Evolutionary conservation across 2,797 vertebrate species (phyloP).

Genomic region (Crypturellus tataupa): DNA sequence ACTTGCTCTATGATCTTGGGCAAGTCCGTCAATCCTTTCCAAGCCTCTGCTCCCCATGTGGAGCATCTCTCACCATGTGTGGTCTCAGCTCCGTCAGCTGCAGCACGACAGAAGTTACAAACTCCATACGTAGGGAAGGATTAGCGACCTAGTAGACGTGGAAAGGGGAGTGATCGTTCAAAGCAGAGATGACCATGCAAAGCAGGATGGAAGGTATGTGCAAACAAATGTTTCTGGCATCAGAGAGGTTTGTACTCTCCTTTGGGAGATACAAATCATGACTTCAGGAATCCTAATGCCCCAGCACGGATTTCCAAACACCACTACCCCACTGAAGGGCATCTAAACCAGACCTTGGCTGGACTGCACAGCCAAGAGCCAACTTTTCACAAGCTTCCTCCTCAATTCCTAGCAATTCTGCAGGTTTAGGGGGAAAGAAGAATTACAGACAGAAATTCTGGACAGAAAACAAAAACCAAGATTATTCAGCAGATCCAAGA

Average conservation of each 20-base stretch:
- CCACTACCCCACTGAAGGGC: not conserved
- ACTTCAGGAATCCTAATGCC: not conserved
- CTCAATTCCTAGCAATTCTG: not conserved
- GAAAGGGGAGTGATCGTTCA: not conserved
- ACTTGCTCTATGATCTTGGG: not conserved
- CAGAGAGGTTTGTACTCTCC: not conserved
- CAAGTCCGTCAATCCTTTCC: too few species aligned
- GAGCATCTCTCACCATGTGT: not conserved
- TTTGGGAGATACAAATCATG: fast-evolving
- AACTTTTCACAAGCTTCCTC: not conserved
- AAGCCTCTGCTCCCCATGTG: not conserved
- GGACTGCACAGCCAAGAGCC: not conserved
- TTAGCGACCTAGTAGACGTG: not conserved
- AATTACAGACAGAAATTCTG: not conserved
- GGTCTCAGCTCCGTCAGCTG: not conserved
- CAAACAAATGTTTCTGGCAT: slow-evolving; percentile 21
- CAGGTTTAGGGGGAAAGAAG: not conserved
- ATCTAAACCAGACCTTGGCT: not conserved
- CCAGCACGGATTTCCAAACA: fast-evolving
- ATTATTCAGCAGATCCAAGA: not conserved
- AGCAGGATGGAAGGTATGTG: not conserved
- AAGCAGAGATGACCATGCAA: slow-evolving; percentile 1
- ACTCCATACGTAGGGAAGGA: not conserved
- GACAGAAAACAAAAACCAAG: not conserved
- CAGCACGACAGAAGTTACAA: fast-evolving